Evolutionary conservation across 2,113 vertebrate genomes (phyloP), one percentile per base, ranked within the genome.

Genomic region (Onychostruthus taczanowskii): DNA sequence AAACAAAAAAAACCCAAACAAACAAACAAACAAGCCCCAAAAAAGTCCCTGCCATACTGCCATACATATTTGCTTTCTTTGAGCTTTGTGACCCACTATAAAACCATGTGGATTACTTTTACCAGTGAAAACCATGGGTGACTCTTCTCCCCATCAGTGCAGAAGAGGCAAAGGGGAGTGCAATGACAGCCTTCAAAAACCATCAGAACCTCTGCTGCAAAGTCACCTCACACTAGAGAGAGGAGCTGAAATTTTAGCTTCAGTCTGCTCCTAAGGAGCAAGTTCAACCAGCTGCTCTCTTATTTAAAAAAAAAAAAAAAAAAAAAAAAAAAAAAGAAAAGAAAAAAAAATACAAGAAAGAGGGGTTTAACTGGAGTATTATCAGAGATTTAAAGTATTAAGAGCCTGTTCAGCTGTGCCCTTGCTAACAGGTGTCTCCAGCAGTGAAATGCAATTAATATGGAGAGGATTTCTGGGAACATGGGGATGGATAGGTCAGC

Each of bases 351-450:
- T 0, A 6, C 11, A 58, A 86, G 59, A 56, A 44, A 81, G 28
- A 94, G 28, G 69, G 47, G 37, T 92, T 93, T 95, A 94, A 84
- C 64, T 70, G 39, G 31, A 75, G 83, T 11, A 92, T 95, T 94
- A 95, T 87, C 78, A 82, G 83, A 89, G 91, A 93, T 91, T 86
- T 93, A 61, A 80, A 79, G 64, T 13, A 66, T 94, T 95, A 95
- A 75, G 69, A 77, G 81, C 15, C 37, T 56, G 93, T n/a, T 95
- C 77, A 84, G 90, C 89, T 78, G 81, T 79, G 41, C 72, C 90
- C 61, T 94, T 73, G 26, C 44, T 92, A 94, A 94, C 96, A 98
- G 94, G 94, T 96, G 94, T 92, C 91, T 94, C 80, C 94, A 96
- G 87, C 91, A 86, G 80, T 46, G 81, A 92, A 95, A 89, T 86